Evolutionary conservation across 2,797 vertebrate genomes (phyloP).

Genomic region (Babyrousa celebensis): DNA sequence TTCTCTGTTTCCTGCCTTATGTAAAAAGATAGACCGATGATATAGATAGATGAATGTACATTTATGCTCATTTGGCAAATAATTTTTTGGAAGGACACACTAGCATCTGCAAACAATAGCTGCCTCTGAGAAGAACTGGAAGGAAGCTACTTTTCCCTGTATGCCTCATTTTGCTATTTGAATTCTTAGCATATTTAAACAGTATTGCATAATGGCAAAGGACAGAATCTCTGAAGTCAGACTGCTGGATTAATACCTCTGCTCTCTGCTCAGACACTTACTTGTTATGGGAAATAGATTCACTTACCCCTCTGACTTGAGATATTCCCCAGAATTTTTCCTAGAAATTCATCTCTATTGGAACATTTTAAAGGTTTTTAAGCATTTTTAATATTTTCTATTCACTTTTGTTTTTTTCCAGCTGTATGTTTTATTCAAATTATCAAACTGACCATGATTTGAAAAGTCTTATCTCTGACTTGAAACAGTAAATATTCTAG

Average conservation of each 20-base stretch:
- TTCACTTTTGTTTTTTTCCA: background rate
- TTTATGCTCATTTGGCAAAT: background rate
- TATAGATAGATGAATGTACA: background rate
- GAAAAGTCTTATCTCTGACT: conserved; percentile 7
- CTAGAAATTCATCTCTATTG: background rate
- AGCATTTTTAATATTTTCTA: conserved; percentile 34
- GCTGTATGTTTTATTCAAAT: background rate
- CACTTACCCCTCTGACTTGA: background rate
- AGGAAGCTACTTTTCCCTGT: background rate
- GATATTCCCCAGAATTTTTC: background rate
- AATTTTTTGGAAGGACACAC: background rate
- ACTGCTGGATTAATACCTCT: background rate
- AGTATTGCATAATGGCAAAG: background rate
- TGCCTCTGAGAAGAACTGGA: background rate
- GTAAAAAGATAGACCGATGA: background rate
- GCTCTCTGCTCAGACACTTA: background rate
- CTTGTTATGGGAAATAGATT: background rate
- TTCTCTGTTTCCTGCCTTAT: background rate
- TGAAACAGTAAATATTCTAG: conserved; percentile 26
- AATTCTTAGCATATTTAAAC: background rate
- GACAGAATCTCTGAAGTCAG: background rate
- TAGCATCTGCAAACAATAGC: conserved; percentile 15
- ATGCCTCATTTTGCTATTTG: background rate
- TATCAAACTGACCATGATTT: background rate
- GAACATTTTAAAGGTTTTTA: background rate